A percentile compares a stretch with the other conserved stretches of the same genome.
phyloP scores from a whole-genome alignment of 1,140 invertebrate genomes.

The Epicauta chinensis region DNA sequence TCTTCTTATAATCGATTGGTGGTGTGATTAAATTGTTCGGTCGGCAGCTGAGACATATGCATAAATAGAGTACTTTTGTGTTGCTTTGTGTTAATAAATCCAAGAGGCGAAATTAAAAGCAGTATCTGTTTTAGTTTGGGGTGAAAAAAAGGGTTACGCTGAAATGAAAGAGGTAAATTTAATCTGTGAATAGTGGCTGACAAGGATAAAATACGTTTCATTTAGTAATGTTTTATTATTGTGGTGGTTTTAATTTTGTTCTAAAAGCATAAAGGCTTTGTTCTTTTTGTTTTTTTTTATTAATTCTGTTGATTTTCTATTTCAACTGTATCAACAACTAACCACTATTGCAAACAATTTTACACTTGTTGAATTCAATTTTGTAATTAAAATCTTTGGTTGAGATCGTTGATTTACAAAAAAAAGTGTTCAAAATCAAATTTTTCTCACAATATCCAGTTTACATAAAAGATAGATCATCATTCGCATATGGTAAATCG shows the following conservation, averaged over 20 bases:
- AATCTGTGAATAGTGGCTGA: constrained; percentile 11
- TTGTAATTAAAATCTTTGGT: too few relatives aligned
- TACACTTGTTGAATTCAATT: too few relatives aligned
- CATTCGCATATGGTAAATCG: too few relatives aligned
- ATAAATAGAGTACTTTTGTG: constrained; percentile 12
- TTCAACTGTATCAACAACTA: too few relatives aligned
- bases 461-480: too few relatives aligned
- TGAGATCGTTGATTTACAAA: too few relatives aligned
- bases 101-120: constrained; percentile 23
- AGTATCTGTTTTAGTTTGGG: not conserved
- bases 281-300: not conserved
- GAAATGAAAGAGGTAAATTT: constrained; percentile 20
- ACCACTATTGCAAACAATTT: too few relatives aligned
- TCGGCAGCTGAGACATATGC: constrained; percentile 4
- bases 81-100: constrained; percentile 14
- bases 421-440: too few relatives aligned
- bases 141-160: constrained; percentile 16
- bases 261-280: constrained; percentile 1
- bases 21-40: too few relatives aligned
- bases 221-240: constrained; percentile 15
- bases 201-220: constrained; percentile 15
- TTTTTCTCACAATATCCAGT: too few relatives aligned
- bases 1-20: too few relatives aligned
- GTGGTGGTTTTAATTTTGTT: constrained; percentile 7
- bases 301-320: not conserved